Evolutionary conservation across 2,888 invertebrate species (phyloP), one percentile per base, ranked within the genome.

Genomic region (Strigamia transsilvanica): DNA sequence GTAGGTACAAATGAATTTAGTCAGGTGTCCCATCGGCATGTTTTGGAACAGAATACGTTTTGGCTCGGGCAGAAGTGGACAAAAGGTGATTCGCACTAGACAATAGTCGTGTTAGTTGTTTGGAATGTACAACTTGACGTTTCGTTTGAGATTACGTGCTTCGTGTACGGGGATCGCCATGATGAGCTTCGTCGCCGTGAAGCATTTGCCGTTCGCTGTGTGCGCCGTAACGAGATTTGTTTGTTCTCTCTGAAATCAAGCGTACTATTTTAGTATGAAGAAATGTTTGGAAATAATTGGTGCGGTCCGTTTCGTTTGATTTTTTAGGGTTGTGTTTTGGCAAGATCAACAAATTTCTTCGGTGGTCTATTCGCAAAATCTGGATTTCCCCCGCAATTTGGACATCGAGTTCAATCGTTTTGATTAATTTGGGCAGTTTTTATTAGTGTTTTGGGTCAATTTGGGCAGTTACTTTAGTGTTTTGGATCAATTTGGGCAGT

Each of bases 1-100:
- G n/a, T 73, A 73, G 12, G 73, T 73, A 73, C 73, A 73, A 73
- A 79, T 32, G 38, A 79, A 79, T 34, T 79, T 79, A 32, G 79
- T 79, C 79, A 79, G 15, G 32, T 79, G 79, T 12, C 79, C 79
- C 3, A 79, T n/a, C 15, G 79, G 79, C 79, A 79, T 79, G 34
- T n/a, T 38, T 27, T 79, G 32, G 15, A 15, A 79, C 27, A 79
- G 15, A 18, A n/a, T 2, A 10, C 79, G 32, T 34, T 27, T 9
- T 15, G 79, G 32, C 23, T 79, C 79, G 7, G 79, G 13, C 3
- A 79, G 34, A 10, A 27, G 32, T 10, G 79, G 79, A 9, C 12
- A 21, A 32, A 32, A 79, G 3, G 3, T 38, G 10, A 79, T 79
- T 79, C 23, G 7, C 18, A 79, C 79, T 79, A 38, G 2, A 79